Evolutionary conservation across 2,113 vertebrate species (phyloP).

Genomic region (Octodon degus): DNA sequence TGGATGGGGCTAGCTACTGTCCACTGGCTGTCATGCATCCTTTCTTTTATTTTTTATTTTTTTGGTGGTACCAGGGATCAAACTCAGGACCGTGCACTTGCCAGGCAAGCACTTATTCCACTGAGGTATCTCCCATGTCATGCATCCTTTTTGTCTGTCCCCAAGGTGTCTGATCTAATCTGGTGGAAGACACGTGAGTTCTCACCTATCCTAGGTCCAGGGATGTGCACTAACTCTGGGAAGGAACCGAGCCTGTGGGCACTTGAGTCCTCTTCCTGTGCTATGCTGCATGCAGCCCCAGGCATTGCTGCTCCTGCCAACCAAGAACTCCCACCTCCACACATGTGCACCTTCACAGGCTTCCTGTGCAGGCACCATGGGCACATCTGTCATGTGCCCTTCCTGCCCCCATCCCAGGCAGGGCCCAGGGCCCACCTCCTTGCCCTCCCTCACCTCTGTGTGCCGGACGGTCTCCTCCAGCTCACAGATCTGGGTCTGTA

Average conservation of each 20-base stretch:
- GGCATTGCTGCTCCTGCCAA: not conserved
- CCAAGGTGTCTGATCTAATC: not conserved
- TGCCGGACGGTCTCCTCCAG: constrained; percentile 94
- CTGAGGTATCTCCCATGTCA: no score
- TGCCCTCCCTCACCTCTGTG: constrained; percentile 90
- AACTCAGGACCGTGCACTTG: no score
- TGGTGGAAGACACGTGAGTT: not conserved
- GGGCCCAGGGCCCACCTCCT: constrained; percentile 83
- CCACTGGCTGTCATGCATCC: not conserved
- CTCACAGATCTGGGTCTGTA: constrained; percentile 94
- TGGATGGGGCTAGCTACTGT: no score
- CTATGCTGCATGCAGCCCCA: not conserved
- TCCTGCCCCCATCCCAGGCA: constrained; percentile 78
- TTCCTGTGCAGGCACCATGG: not conserved
- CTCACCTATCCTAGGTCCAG: not conserved
- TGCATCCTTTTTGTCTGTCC: not conserved
- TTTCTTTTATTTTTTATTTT: no score
- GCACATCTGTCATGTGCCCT: constrained; percentile 59
- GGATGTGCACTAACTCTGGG: not conserved
- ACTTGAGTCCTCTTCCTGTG: not conserved
- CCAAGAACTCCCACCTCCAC: not conserved
- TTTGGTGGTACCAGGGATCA: no score
- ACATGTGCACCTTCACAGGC: not conserved
- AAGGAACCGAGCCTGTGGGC: not conserved
- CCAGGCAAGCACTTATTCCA: no score